A percentile compares a stretch with the other conserved stretches of the same genome.
These are phyloP conservation scores for Akabosia matsudoensis DNA, from an alignment of 1,140 invertebrate genomes.

Conservation along the genomic window DNA sequence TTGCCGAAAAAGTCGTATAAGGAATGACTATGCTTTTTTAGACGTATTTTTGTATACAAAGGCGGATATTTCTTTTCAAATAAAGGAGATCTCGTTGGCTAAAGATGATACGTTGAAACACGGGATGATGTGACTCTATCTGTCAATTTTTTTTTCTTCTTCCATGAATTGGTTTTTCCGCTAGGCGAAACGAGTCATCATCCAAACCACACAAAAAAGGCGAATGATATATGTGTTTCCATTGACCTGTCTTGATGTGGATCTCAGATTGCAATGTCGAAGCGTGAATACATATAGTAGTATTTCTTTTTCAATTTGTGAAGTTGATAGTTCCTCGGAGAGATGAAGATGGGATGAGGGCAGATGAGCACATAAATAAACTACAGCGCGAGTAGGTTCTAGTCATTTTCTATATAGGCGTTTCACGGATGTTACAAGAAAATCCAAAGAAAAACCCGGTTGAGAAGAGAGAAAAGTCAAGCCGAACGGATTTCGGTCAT, in stretches of 20 bases:
- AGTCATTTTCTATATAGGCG: background rate
- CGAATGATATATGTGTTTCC: background rate
- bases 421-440: no score
- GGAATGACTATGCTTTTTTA: no score
- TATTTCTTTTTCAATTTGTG: background rate
- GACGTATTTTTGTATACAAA: no score
- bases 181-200: no score
- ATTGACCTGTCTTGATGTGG: background rate
- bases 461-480: no score
- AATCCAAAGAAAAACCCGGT: no score
- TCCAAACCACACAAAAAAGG: no score
- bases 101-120: background rate
- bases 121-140: background rate
- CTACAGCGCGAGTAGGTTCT: background rate
- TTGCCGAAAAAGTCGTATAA: background rate
- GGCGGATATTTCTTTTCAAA: no score
- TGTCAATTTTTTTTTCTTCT: background rate
- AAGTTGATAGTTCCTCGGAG: background rate
- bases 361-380: background rate
- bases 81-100: no score
- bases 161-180: no score
- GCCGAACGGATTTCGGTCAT: no score
- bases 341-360: no score
- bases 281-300: background rate
- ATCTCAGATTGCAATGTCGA: background rate